Evolutionary conservation across 2,113 vertebrate species (phyloP).

Genomic region (Anseranas semipalmata): DNA sequence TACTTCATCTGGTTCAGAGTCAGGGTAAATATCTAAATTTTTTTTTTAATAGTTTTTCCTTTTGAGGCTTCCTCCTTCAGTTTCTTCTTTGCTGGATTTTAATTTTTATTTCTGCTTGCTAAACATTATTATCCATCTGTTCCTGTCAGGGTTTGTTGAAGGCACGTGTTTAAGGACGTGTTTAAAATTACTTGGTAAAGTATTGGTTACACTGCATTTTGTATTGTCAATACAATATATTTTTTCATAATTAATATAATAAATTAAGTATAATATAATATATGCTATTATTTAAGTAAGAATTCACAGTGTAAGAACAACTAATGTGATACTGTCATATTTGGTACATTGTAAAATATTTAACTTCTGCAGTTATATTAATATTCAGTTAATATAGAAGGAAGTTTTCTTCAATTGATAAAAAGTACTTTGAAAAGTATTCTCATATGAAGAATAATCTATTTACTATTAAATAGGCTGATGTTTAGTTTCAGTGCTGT

Average conservation of each 20-base stretch:
- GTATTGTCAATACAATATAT: background rate
- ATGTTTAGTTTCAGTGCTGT: background rate
- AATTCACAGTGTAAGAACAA: background rate
- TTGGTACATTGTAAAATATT: background rate
- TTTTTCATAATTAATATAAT: background rate
- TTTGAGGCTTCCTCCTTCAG: background rate
- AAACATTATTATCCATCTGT: background rate
- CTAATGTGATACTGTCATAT: background rate
- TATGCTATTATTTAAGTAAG: background rate
- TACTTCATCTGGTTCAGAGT: constrained; percentile 94
- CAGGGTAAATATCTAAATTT: constrained; percentile 82
- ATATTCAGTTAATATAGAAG: too few relatives aligned
- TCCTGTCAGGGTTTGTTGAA: background rate
- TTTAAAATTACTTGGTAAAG: background rate
- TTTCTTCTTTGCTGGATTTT: background rate
- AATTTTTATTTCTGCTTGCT: background rate
- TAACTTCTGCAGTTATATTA: background rate
- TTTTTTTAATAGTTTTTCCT: background rate
- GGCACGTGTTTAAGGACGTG: background rate
- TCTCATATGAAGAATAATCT: background rate
- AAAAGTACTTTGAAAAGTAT: background rate
- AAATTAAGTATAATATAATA: background rate
- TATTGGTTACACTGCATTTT: background rate
- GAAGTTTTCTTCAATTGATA: background rate
- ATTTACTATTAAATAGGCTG: background rate